Conservation (phyloP, 2,888 invertebrate genomes). For the Papilio gigon region DNA sequence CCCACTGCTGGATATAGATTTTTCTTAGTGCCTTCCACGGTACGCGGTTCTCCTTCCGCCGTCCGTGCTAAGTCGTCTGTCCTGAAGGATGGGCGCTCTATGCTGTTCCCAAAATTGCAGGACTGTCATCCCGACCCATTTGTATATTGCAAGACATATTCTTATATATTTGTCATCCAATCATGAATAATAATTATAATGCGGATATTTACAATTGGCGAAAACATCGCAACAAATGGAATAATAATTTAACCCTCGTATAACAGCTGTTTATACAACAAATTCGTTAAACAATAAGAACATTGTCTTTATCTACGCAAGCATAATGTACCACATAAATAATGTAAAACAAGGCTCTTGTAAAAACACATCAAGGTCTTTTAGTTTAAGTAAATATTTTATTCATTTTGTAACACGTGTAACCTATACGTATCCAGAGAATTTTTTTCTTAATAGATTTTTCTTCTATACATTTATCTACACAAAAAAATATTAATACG, state of each 20-base stretch:
- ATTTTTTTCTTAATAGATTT: neutral
- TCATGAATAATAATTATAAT: neutral
- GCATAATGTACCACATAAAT: neutral
- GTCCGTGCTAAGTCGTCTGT: no score
- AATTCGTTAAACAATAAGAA: neutral
- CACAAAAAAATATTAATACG: no score
- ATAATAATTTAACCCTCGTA: conserved; percentile 2
- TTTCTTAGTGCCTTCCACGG: no score
- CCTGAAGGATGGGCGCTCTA: no score
- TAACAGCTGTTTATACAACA: neutral
- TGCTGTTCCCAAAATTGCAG: no score
- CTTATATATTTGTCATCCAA: no score
- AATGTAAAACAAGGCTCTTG: neutral
- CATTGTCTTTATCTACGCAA: conserved; percentile 18
- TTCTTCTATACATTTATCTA: no score
- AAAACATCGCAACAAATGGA: neutral
- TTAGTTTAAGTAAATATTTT: neutral
- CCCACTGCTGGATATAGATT: no score
- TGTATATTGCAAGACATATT: neutral
- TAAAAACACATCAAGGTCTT: neutral
- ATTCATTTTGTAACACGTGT: neutral
- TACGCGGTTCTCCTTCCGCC: no score
- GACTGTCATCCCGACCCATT: no score
- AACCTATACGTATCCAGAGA: neutral
- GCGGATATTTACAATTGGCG: conserved; percentile 8